These are phyloP conservation scores for Frieseomelitta varia DNA, from an alignment of 1,140 invertebrate species.

Conservation along the genomic window DNA sequence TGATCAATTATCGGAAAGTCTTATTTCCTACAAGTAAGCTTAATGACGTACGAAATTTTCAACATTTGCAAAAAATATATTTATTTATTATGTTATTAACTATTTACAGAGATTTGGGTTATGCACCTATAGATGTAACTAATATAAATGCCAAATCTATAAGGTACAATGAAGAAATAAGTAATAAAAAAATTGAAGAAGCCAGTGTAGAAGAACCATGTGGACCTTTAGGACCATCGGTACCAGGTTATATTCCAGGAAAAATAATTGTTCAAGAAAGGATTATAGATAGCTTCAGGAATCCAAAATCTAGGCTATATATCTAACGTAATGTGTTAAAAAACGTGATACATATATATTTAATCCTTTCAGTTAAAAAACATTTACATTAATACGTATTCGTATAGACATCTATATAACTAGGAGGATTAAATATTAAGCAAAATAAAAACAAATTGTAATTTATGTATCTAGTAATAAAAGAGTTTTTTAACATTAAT, in stretches of 20 bases:
- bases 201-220: conserved; percentile 31
- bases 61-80: neutral
- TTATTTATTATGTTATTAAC: neutral
- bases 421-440: neutral
- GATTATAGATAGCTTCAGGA: neutral
- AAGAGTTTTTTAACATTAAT: neutral
- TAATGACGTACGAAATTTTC: neutral
- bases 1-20: neutral
- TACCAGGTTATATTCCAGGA: conserved; percentile 61
- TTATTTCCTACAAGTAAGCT: conserved; percentile 58
- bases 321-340: neutral
- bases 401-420: neutral
- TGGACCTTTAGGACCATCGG: conserved; percentile 59
- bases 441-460: neutral
- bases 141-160: neutral
- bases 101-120: conserved; percentile 64
- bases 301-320: neutral
- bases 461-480: neutral
- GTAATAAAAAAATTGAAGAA: conserved; percentile 15
- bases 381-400: neutral
- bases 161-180: neutral
- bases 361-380: neutral
- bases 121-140: conserved; percentile 41
- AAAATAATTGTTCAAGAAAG: conserved; percentile 40
- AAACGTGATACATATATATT: neutral